Percentiles rank a stretch among this genome's conserved stretches.
phyloP scores from a whole-genome alignment of 2,888 invertebrate genomes.

The Rhingia campestris region DNA sequence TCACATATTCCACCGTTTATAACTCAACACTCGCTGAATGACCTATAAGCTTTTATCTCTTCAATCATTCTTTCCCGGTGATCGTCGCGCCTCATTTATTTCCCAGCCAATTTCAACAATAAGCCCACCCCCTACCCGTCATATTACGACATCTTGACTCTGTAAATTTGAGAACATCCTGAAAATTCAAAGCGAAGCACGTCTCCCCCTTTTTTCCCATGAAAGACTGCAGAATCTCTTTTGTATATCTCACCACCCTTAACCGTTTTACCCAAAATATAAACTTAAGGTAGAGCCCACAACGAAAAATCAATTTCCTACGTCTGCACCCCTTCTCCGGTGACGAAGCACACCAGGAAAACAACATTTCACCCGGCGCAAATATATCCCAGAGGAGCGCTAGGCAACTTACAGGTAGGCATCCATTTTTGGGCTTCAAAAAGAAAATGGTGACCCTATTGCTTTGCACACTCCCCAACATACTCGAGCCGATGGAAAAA shows the following conservation, averaged over 20 bases:
- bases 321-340: not conserved
- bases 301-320: slow-evolving; percentile 64
- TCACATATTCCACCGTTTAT: not conserved
- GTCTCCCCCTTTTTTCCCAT: slow-evolving; percentile 1
- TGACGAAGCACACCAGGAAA: not conserved
- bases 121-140: slow-evolving; percentile 14
- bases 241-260: not conserved
- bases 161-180: slow-evolving; percentile 29
- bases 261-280: not conserved
- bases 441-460: slow-evolving; percentile 14
- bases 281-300: slow-evolving; percentile 21
- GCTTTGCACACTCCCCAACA: slow-evolving; percentile 13
- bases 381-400: slow-evolving; percentile 60
- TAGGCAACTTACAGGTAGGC: slow-evolving; percentile 60
- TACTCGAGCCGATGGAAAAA: slow-evolving; percentile 8
- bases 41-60: slow-evolving; percentile 25
- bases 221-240: not conserved
- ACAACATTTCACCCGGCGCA: slow-evolving; percentile 33
- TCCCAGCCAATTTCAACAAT: slow-evolving; percentile 38
- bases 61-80: slow-evolving; percentile 33
- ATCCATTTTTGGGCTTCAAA: slow-evolving; percentile 48
- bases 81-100: slow-evolving; percentile 40
- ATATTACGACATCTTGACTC: slow-evolving; percentile 38
- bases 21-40: not conserved
- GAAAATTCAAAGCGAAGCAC: slow-evolving; percentile 19